A percentile compares a stretch with the other conserved stretches of the same genome.
phyloP scores from a whole-genome alignment of 2,113 vertebrate genomes.

The Scortum barcoo region DNA sequence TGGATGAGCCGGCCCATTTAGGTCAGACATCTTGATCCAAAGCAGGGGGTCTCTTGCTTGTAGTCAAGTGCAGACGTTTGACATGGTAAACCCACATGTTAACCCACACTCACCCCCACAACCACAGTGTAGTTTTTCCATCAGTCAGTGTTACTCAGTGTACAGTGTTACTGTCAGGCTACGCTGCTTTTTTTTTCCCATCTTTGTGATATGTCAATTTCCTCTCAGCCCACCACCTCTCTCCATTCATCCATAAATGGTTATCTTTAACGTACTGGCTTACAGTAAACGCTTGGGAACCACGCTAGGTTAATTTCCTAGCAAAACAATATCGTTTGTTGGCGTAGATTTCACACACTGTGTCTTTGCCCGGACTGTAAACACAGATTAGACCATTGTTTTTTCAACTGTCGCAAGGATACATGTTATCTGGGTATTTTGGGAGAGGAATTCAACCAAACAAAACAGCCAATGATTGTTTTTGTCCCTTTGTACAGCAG shows the following conservation, averaged over 20 bases:
- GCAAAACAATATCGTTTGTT: conserved; percentile 64
- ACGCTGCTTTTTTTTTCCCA: not conserved
- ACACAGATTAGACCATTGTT: conserved; percentile 74
- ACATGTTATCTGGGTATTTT: conserved; percentile 58
- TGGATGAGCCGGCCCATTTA: conserved; percentile 36
- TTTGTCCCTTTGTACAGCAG: conserved; percentile 64
- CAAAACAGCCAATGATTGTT: conserved; percentile 77
- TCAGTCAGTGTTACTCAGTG: not conserved
- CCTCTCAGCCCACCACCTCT: not conserved
- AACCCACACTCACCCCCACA: not conserved
- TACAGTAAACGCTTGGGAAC: conserved; percentile 57
- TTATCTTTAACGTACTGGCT: not conserved
- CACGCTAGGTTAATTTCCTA: conserved; percentile 22
- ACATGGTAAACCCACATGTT: not conserved
- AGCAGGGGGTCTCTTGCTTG: conserved; percentile 18
- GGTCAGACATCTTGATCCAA: conserved; percentile 37
- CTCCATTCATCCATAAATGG: conserved; percentile 8
- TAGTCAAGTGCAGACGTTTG: not conserved
- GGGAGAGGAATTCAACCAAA: conserved; percentile 75
- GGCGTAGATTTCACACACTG: conserved; percentile 54
- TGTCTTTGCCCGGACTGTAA: conserved; percentile 59
- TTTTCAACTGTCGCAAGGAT: conserved; percentile 53
- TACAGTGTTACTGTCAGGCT: not conserved
- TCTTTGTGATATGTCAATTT: not conserved
- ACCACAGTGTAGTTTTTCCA: not conserved